These are phyloP conservation scores for Genyomyrus donnyi DNA, from an alignment of 2,113 vertebrate genomes.

Conservation along the genomic window DNA sequence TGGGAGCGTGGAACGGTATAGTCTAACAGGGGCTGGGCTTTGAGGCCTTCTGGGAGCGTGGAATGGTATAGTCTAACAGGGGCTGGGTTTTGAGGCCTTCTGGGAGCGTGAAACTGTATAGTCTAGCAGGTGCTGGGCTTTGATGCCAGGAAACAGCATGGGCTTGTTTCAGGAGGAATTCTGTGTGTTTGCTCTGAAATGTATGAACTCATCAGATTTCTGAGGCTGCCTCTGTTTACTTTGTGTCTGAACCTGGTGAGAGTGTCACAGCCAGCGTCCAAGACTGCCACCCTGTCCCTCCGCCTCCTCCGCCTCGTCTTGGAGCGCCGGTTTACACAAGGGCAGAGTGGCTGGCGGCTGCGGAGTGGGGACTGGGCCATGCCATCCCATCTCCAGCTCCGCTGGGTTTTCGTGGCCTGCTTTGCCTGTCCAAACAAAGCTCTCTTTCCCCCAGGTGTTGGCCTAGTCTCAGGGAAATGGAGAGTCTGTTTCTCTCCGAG, in stretches of 20 bases:
- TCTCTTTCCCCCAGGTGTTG: background rate
- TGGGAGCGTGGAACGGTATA: too few relatives aligned
- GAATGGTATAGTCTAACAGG: too few relatives aligned
- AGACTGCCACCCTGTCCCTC: background rate
- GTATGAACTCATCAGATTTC: background rate
- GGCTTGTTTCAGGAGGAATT: background rate
- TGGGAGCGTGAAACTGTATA: too few relatives aligned
- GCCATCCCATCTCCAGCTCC: background rate
- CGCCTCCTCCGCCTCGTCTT: background rate
- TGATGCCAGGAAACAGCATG: background rate
- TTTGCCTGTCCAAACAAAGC: constrained; percentile 13
- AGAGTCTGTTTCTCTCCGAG: background rate
- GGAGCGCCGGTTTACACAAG: background rate
- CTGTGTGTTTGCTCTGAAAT: background rate
- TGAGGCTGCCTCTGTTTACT: background rate
- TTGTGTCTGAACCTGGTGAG: background rate
- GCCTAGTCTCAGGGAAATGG: background rate
- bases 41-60: background rate
- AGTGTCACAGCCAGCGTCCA: background rate
- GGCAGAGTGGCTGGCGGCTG: background rate
- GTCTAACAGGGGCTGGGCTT: background rate
- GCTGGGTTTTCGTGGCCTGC: background rate
- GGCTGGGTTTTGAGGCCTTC: too few relatives aligned
- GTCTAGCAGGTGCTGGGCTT: background rate
- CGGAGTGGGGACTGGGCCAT: background rate